A percentile compares a stretch with the other conserved stretches of the same genome.
Evolutionary conservation across 2,113 vertebrate species (phyloP).

Genomic region (Empidonax alnorum): DNA sequence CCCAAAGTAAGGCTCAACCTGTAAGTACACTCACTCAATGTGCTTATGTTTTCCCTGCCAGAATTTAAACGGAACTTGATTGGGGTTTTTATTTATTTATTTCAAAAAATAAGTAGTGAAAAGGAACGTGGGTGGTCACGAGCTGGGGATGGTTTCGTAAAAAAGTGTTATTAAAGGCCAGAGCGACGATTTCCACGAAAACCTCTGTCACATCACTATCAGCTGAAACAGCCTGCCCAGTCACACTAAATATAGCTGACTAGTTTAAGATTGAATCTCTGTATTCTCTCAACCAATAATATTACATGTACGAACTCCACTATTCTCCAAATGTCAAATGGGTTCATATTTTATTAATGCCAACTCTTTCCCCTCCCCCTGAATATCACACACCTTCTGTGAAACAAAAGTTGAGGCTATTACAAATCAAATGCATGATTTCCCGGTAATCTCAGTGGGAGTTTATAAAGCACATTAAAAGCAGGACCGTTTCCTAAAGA

Average conservation of each 20-base stretch:
- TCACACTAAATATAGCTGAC: neutral
- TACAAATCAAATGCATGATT: neutral
- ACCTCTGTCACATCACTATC: neutral
- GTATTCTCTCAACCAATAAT: neutral
- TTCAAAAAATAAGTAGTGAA: neutral
- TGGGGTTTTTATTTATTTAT: neutral
- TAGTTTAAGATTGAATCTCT: neutral
- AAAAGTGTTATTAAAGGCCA: neutral
- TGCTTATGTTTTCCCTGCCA: neutral
- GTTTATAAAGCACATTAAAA: neutral
- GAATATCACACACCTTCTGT: neutral
- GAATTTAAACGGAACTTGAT: neutral
- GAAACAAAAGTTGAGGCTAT: neutral
- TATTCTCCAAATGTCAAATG: neutral
- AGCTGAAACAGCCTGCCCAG: neutral
- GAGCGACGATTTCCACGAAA: neutral
- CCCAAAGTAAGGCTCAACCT: neutral
- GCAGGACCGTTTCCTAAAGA: neutral
- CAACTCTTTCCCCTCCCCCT: neutral
- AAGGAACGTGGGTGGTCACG: neutral
- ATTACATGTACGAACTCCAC: neutral
- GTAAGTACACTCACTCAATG: rapidly evolving
- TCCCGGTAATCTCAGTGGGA: neutral
- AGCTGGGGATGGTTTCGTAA: neutral
- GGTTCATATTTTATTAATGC: neutral